Evolutionary conservation across 2,797 vertebrate species (phyloP), one percentile per base, ranked within the genome.

Genomic region (Prunella strophiata): DNA sequence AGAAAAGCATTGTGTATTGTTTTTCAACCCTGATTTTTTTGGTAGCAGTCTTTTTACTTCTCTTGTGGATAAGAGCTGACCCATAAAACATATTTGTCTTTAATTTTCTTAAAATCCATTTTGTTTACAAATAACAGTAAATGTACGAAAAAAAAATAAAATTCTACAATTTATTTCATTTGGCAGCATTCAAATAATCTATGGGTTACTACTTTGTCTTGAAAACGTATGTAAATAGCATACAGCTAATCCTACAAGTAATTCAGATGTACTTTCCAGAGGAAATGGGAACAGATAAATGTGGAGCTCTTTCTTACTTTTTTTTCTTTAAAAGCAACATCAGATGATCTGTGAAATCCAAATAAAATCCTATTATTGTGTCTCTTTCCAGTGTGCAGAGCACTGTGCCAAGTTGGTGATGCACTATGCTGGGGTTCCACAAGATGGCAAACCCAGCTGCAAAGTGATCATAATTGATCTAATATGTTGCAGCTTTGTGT

Each of bases 261-360:
- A 91, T 51, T 88, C 59, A 91, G 72, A 67, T 47, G 47, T 52
- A 70, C 26, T 91, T 86, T 94, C 55, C 80, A 89, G 57, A 85
- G 75, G 29, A 76, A 89, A 76, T 21, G 26, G 71, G 48, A 74
- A 73, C 4, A 66, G 13, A 61, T 32, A 59, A 74, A 57, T 16
- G 15, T 47, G 5, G 32, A 18, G 42, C 8, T 32, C 71, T 47
- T 59, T 11, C 7, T 48, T 45, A 25, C 22, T 50, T 11, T 15
- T 32, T 43, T 45, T 45, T 40, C 21, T 62, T 54, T n/a, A 1
- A 11, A 95, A 80, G 32, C 4, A 91, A 74, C 55, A 70, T 87
- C 59, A 93, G 51, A 85, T 54, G 74, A 86, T 72, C 48, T 40
- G 32, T 75, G 66, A 67, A 94, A 96, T 93, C 36, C 63, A 90